These are phyloP conservation scores for Trinorchestia longiramus DNA, from an alignment of 1,140 invertebrate genomes.

Conservation along the genomic window DNA sequence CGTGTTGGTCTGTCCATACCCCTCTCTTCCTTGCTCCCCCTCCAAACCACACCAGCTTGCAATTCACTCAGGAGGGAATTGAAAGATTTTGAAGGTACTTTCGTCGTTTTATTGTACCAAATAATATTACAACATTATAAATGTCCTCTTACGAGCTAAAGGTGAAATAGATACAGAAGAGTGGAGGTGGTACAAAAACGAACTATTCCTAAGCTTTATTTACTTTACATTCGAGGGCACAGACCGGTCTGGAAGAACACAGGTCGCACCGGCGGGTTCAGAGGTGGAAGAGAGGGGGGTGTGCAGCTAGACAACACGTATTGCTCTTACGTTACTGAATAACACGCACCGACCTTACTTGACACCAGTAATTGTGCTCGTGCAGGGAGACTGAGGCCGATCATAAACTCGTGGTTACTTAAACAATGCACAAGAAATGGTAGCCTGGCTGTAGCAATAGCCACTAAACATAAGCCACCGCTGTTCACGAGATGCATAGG, in stretches of 20 bases:
- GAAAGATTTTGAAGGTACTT: not conserved
- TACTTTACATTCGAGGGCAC: not conserved
- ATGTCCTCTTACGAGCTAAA: constrained; percentile 35
- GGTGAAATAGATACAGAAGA: constrained; percentile 42
- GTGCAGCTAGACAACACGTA: not conserved
- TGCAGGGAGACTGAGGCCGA: not conserved
- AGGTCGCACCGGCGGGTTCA: not conserved
- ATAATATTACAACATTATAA: constrained; percentile 43
- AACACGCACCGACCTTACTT: not conserved
- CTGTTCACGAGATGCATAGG: too few species aligned
- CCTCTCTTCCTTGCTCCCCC: not conserved
- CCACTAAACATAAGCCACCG: too few species aligned
- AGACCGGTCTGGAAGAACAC: not conserved
- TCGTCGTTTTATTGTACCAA: constrained; percentile 36
- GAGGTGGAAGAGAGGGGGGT: not conserved
- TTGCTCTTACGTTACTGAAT: not conserved
- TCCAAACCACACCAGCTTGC: too few species aligned
- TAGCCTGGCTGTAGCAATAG: too few species aligned
- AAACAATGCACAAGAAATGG: too few species aligned
- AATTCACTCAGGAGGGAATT: not conserved
- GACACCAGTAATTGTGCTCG: not conserved
- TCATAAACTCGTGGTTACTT: not conserved
- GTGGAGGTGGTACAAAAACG: constrained; percentile 16
- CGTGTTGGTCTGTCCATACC: not conserved
- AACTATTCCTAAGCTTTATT: not conserved